Evolutionary conservation across 2,113 vertebrate genomes (phyloP).

Genomic region (Python bivittatus): DNA sequence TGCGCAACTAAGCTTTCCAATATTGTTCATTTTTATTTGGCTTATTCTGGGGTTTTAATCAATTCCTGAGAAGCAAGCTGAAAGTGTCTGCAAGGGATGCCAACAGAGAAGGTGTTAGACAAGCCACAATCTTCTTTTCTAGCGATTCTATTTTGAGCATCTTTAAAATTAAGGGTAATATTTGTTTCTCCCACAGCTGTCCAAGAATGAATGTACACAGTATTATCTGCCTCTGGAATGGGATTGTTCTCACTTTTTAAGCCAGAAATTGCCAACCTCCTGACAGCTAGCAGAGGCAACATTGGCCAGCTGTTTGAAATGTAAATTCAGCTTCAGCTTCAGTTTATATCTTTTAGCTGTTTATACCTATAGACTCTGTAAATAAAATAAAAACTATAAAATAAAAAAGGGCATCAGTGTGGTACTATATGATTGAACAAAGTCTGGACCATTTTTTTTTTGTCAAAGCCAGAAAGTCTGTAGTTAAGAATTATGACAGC

Average conservation of each 20-base stretch:
- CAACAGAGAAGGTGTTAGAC: background rate
- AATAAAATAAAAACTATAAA: background rate
- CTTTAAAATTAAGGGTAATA: background rate
- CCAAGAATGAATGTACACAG: background rate
- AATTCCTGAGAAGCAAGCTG: background rate
- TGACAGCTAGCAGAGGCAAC: background rate
- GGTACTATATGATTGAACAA: background rate
- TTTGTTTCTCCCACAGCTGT: background rate
- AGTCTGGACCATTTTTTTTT: background rate
- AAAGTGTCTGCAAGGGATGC: background rate
- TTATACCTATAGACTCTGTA: background rate
- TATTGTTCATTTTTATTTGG: background rate
- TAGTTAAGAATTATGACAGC: background rate
- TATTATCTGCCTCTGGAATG: background rate
- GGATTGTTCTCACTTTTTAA: background rate
- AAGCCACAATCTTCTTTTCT: background rate
- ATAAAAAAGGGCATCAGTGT: background rate
- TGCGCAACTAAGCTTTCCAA: background rate
- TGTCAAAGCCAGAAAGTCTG: background rate
- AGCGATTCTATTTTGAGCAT: background rate
- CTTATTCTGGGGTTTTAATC: background rate
- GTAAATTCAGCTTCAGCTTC: accelerated
- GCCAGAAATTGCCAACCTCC: background rate
- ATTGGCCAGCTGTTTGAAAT: background rate
- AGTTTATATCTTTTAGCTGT: background rate